phyloP scores from a whole-genome alignment of 2,113 vertebrate species.

The Coryphaenoides rupestris region DNA sequence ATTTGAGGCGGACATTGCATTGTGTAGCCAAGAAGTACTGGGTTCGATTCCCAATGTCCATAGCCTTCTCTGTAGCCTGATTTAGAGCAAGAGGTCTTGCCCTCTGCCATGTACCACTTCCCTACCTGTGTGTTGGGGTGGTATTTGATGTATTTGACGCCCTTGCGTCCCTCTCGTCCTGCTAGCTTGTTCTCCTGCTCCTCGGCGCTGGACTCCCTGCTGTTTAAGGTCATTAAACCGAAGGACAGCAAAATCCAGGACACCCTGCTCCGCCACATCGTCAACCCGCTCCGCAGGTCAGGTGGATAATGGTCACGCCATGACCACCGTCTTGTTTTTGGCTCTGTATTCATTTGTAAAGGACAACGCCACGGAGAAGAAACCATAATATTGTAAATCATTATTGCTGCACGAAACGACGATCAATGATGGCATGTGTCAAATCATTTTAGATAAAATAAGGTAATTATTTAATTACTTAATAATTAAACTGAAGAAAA shows the following conservation, averaged over 20 bases:
- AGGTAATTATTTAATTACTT: too few species aligned
- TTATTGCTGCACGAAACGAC: too few species aligned
- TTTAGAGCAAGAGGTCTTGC: too few species aligned
- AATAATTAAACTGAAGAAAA: too few species aligned
- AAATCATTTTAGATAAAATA: background rate
- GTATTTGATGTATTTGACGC: background rate
- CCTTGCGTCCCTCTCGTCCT: conserved; percentile 7
- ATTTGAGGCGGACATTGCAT: too few species aligned
- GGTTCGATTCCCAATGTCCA: too few species aligned
- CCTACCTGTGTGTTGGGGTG: background rate
- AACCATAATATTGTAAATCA: too few species aligned
- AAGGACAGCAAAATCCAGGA: conserved; percentile 73
- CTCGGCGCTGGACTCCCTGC: conserved; percentile 82
- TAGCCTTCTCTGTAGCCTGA: too few species aligned
- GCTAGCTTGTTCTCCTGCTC: conserved; percentile 86
- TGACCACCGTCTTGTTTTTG: background rate
- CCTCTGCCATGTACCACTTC: background rate
- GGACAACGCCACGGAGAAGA: too few species aligned
- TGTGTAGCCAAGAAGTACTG: too few species aligned
- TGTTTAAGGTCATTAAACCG: conserved; percentile 73
- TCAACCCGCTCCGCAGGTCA: conserved; percentile 83
- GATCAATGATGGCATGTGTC: background rate
- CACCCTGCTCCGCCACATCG: conserved; percentile 80
- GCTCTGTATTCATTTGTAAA: too few species aligned
- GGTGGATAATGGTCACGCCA: background rate